Conservation (phyloP, 1,140 invertebrate species). For the Drosophila sturtevanti region DNA sequence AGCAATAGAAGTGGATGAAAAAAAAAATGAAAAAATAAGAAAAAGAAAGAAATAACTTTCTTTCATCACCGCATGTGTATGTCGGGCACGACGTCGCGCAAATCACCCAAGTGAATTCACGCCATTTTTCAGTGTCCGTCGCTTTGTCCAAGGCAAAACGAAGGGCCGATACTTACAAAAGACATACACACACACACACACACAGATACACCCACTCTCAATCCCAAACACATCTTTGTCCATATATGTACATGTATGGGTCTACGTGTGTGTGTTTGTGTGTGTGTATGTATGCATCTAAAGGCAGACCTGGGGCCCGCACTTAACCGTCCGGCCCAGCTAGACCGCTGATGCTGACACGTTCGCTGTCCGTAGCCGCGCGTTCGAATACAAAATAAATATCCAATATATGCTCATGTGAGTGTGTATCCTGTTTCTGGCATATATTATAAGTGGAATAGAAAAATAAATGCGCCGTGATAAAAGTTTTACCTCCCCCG, state of each 20-base stretch:
- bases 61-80: conserved; percentile 61
- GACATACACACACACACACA: conserved; percentile 37
- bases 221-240: background rate
- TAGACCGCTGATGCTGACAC: conserved; percentile 65
- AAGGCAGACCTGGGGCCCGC: conserved; percentile 22
- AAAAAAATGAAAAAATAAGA: conserved; percentile 4
- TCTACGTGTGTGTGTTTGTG: background rate
- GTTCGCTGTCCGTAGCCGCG: conserved; percentile 72
- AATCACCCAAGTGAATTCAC: conserved; percentile 80
- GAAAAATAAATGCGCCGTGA: conserved; percentile 82
- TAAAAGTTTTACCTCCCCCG: conserved; percentile 67
- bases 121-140: conserved; percentile 80
- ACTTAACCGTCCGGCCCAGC: conserved; percentile 63
- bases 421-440: conserved; percentile 82
- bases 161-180: conserved; percentile 53
- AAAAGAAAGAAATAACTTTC: conserved; percentile 45
- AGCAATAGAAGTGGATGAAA: conserved; percentile 32
- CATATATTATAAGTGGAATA: conserved; percentile 83
- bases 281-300: conserved; percentile 1
- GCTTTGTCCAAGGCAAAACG: conserved; percentile 54
- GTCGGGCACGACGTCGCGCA: conserved; percentile 61
- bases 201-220: conserved; percentile 8
- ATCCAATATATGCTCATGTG: conserved; percentile 81
- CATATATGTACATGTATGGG: background rate
- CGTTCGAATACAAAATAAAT: conserved; percentile 82